Percentiles rank a stretch among this genome's conserved stretches.
Evolutionary conservation across 2,113 vertebrate genomes (phyloP).

Genomic region (Beaufortia kweichowensis): DNA sequence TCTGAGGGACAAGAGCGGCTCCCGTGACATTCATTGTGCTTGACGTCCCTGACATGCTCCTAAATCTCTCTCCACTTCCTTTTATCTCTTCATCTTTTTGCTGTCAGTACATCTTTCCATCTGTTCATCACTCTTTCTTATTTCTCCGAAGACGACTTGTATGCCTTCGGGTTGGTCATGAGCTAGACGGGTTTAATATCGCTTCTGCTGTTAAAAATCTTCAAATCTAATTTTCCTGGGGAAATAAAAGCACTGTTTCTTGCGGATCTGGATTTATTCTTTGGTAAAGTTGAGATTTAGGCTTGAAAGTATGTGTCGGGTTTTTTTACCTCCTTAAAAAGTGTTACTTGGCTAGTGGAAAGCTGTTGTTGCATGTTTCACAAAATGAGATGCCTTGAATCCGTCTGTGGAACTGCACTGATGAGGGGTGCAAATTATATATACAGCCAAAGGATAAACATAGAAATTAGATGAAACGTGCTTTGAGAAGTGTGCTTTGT

Average conservation of each 20-base stretch:
- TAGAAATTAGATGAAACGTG: slow-evolving; percentile 7
- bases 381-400: slow-evolving; percentile 2
- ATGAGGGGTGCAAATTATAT: slow-evolving; percentile 27
- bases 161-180: slow-evolving; percentile 40
- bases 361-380: not conserved
- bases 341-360: not conserved
- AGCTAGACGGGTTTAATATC: slow-evolving; percentile 41
- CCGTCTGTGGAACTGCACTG: not conserved
- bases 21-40: slow-evolving; percentile 55
- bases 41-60: slow-evolving; percentile 53
- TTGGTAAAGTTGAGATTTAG: not conserved
- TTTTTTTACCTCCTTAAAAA: not conserved
- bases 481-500: slow-evolving; percentile 24
- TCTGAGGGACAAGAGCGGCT: slow-evolving; percentile 30
- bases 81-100: slow-evolving; percentile 50
- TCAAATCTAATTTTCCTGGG: slow-evolving; percentile 23
- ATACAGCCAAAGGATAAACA: slow-evolving; percentile 20
- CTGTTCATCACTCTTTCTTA: slow-evolving; percentile 40
- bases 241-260: not conserved
- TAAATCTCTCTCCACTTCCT: slow-evolving; percentile 51
- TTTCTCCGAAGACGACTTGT: slow-evolving; percentile 32
- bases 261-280: not conserved
- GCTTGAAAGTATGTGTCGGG: not conserved
- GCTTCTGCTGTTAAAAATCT: slow-evolving; percentile 37
- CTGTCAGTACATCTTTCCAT: slow-evolving; percentile 48